Conservation (phyloP, 2,888 invertebrate genomes). For the Diabrotica balteata region DNA sequence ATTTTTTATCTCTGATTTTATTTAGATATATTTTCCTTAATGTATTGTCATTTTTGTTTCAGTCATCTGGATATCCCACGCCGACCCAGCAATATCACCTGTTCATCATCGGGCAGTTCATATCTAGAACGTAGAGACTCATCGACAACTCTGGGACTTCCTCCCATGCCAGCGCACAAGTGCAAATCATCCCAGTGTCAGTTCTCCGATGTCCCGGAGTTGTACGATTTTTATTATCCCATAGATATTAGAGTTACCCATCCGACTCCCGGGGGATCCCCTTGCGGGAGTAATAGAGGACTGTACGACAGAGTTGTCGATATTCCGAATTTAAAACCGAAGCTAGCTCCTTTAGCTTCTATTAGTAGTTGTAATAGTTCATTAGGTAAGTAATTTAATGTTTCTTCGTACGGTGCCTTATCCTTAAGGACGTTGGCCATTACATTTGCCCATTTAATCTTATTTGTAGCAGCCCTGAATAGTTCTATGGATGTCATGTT, state of each 20-base stretch:
- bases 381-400: constrained; percentile 56
- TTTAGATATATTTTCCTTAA: too few species aligned
- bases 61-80: constrained; percentile 61
- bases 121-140: constrained; percentile 84
- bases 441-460: too few species aligned
- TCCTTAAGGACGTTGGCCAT: too few species aligned
- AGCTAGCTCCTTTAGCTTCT: constrained; percentile 80
- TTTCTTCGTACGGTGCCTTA: too few species aligned
- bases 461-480: too few species aligned
- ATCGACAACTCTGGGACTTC: constrained; percentile 70
- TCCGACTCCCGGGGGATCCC: constrained; percentile 84
- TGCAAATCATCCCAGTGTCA: constrained; percentile 57
- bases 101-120: constrained; percentile 84
- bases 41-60: neutral
- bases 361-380: constrained; percentile 80
- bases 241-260: constrained; percentile 70
- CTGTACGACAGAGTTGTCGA: constrained; percentile 58
- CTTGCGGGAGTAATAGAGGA: constrained; percentile 74
- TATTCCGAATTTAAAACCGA: constrained; percentile 51
- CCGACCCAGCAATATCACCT: constrained; percentile 81
- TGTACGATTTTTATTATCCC: constrained; percentile 58
- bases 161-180: constrained; percentile 65
- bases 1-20: too few species aligned
- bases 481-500: too few species aligned
- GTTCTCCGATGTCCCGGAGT: constrained; percentile 56